Base-by-base conservation (phyloP, 2,888 invertebrate species). In the Cataglyphis cursor region DNA sequence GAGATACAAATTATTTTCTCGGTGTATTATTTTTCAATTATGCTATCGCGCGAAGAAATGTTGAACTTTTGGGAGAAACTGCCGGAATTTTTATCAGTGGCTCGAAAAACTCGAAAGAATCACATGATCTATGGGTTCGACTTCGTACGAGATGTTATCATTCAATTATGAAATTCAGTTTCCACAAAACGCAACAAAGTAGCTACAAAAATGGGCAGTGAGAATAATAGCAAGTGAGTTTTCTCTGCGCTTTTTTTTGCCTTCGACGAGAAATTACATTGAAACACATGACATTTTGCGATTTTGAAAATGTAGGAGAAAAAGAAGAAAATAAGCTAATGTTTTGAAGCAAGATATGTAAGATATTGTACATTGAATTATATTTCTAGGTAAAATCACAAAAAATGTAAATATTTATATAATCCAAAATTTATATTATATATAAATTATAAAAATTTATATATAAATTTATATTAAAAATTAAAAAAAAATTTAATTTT, bases 21-120 rank as follows among this genome's bases (percentile, higher is more conserved):
- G 18, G 8, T 15, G 2, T 73, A 73, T 74, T 74, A 74, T 74
- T 74, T 74, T 74, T 74, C 15, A 44, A 62, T 74, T 44, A 31
- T 62, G 15, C n/a, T 31, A 28, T 28, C 4, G 24, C 21, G 41
- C 35, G 9, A 15, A 44, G 9, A 4, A 0, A 9, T 21, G 21
- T 61, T 9, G 28, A 48, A 31, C 6, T 48, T 74, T 75, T 15
- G 3, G 12, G n/a, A 31, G 3, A 64, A 64, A 48, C 0, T 2
- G n/a, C 31, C 31, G 48, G 64, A 64, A 75, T 21, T 64, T 64
- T 75, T 24, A 21, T 61, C 59, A n/a, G 10, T 31, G 15, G 3
- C 10, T 61, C 8, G 12, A 35, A 31, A 75, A 48, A 21, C 21
- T 21, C 10, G 10, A 75, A 48, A 64, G 64, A 62, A 75, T 62